A percentile compares a stretch with the other conserved stretches of the same genome.
Conservation (phyloP, 2,888 invertebrate species). For the Drosophila testacea region DNA sequence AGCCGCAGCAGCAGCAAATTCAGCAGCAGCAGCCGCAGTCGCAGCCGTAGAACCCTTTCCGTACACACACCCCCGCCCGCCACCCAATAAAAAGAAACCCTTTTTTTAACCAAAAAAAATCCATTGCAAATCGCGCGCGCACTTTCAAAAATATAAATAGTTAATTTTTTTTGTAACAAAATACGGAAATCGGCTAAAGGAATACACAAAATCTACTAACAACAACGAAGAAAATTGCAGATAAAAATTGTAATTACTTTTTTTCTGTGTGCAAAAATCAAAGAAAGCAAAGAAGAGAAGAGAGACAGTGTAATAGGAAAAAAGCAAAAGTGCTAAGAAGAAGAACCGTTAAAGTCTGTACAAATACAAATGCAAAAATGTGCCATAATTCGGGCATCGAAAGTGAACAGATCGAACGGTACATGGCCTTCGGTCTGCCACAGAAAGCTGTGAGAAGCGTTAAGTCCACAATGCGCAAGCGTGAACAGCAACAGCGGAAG, state of each 20-base stretch:
- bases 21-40: constrained; percentile 15
- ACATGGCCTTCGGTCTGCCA: constrained; percentile 83
- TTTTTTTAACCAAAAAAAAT: neutral
- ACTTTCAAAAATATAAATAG: constrained; percentile 16
- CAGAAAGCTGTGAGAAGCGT: constrained; percentile 83
- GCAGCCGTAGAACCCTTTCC: constrained; percentile 22
- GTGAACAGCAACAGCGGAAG: constrained; percentile 62
- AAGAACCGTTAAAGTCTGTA: constrained; percentile 35
- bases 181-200: constrained; percentile 8
- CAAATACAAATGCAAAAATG: constrained; percentile 77
- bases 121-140: constrained; percentile 37
- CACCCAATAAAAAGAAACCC: neutral
- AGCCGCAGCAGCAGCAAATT: constrained; percentile 25
- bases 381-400: constrained; percentile 82
- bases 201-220: constrained; percentile 27
- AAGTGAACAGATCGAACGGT: constrained; percentile 83
- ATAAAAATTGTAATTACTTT: constrained; percentile 24
- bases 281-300: constrained; percentile 3
- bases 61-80: neutral
- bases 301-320: constrained; percentile 11
- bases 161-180: constrained; percentile 8
- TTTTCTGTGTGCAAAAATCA: constrained; percentile 44
- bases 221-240: constrained; percentile 20
- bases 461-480: constrained; percentile 80
- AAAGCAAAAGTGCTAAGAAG: constrained; percentile 30